Conservation (phyloP, 2,888 invertebrate genomes). For the Cheilosia vernalis region DNA sequence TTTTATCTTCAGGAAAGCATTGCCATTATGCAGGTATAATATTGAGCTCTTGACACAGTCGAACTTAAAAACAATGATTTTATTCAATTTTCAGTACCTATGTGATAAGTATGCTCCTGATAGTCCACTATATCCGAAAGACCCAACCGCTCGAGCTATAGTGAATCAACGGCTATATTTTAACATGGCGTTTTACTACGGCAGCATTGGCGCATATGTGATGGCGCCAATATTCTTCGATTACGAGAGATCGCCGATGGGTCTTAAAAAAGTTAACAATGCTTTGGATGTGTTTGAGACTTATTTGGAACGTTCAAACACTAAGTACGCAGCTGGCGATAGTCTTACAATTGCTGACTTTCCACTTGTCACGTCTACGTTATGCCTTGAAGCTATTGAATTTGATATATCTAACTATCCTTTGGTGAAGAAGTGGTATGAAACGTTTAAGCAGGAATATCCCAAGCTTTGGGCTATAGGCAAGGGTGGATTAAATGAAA, state of each 20-base stretch:
- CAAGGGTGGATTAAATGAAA: constrained; percentile 88
- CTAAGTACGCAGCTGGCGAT: constrained; percentile 88
- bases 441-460: constrained; percentile 87
- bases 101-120: constrained; percentile 89
- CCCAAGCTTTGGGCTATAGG: constrained; percentile 89
- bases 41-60: not conserved
- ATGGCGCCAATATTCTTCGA: constrained; percentile 91
- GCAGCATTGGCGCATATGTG: constrained; percentile 84
- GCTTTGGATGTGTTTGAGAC: constrained; percentile 87
- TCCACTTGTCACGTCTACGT: constrained; percentile 88
- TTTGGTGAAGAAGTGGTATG: constrained; percentile 87
- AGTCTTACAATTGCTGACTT: constrained; percentile 91
- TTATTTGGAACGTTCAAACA: constrained; percentile 86
- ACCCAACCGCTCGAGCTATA: constrained; percentile 88
- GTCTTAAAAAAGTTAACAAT: constrained; percentile 88
- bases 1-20: constrained; percentile 91
- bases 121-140: constrained; percentile 88
- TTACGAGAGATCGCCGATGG: constrained; percentile 87
- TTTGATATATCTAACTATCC: constrained; percentile 87
- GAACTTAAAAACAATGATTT: not conserved
- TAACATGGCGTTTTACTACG: constrained; percentile 90
- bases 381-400: constrained; percentile 89
- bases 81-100: constrained; percentile 86
- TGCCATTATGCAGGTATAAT: constrained; percentile 84
- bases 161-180: constrained; percentile 92